A percentile compares a stretch with the other conserved stretches of the same genome.
These are phyloP conservation scores for Zygogramma bicolorata DNA, from an alignment of 2,888 invertebrate genomes.

Conservation along the genomic window DNA sequence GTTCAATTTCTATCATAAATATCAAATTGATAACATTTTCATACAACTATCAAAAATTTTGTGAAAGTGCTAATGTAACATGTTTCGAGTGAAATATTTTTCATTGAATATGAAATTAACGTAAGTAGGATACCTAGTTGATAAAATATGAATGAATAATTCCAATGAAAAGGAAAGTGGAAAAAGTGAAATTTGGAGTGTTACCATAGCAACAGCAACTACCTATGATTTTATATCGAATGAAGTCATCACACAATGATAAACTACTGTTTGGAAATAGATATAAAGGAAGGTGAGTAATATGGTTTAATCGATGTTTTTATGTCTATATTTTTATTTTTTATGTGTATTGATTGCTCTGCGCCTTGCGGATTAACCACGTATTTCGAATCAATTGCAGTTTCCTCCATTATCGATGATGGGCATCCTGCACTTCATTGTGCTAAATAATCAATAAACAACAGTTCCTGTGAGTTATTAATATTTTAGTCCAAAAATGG, in stretches of 20 bases:
- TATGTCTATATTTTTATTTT: constrained; percentile 26
- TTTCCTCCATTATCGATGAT: constrained; percentile 48
- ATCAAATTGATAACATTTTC: not conserved
- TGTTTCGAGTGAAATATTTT: too few species aligned
- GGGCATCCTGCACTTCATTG: constrained; percentile 38
- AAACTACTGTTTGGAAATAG: not conserved
- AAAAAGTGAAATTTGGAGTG: constrained; percentile 14
- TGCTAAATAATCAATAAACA: constrained; percentile 50
- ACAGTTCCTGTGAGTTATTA: constrained; percentile 49
- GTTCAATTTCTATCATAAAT: not conserved
- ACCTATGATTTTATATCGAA: constrained; percentile 8
- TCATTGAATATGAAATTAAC: not conserved
- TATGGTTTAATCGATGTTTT: not conserved
- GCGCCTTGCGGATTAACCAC: constrained; percentile 40
- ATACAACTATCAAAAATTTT: not conserved
- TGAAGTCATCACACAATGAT: not conserved
- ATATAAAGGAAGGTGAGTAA: constrained; percentile 17
- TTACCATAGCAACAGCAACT: constrained; percentile 35
- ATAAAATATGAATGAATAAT: not conserved
- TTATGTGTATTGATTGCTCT: constrained; percentile 40
- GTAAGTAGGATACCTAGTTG: too few species aligned
- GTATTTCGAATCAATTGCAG: constrained; percentile 43
- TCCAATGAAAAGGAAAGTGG: not conserved
- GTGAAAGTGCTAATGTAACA: too few species aligned
- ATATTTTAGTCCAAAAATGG: constrained; percentile 49